Conservation (phyloP, 2,113 vertebrate genomes). For the Syngnathus scovelli region DNA sequence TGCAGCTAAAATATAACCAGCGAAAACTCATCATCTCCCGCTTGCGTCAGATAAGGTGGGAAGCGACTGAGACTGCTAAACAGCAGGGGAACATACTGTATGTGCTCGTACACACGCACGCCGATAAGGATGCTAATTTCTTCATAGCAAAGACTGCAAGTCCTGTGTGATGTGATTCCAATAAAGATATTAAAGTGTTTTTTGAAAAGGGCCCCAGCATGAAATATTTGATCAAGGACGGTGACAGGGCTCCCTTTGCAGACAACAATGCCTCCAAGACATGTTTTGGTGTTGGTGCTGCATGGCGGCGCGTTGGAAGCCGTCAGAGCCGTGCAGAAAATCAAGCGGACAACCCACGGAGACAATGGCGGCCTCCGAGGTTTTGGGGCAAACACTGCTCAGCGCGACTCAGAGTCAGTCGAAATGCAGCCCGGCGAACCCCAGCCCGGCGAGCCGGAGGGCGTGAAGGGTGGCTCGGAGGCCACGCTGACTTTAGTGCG, state of each 20-base stretch:
- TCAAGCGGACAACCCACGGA: constrained; percentile 38
- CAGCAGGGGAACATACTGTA: constrained; percentile 37
- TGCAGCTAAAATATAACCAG: constrained; percentile 60
- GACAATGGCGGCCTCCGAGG: constrained; percentile 47
- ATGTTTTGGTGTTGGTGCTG: constrained; percentile 36
- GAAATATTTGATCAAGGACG: constrained; percentile 51
- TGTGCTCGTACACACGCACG: constrained; percentile 21
- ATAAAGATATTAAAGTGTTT: constrained; percentile 56
- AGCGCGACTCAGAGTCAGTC: background rate
- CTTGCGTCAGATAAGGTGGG: constrained; percentile 29
- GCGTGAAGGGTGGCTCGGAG: constrained; percentile 28
- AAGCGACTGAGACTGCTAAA: constrained; percentile 39
- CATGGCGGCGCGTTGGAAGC: constrained; percentile 32
- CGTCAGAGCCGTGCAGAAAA: constrained; percentile 50
- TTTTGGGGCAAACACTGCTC: constrained; percentile 16
- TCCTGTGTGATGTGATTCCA: constrained; percentile 54
- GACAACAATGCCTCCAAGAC: constrained; percentile 54
- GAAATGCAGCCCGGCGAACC: constrained; percentile 9
- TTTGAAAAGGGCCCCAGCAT: constrained; percentile 43
- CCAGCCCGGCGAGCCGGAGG: constrained; percentile 42
- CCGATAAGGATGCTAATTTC: constrained; percentile 44
- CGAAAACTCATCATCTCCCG: constrained; percentile 53
- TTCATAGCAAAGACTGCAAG: constrained; percentile 35
- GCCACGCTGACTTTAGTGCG: constrained; percentile 39
- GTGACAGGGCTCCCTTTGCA: constrained; percentile 19